phyloP scores from a whole-genome alignment of 37 sponge, comb jelly and placozoan species.

The Tethya wilhelma region DNA sequence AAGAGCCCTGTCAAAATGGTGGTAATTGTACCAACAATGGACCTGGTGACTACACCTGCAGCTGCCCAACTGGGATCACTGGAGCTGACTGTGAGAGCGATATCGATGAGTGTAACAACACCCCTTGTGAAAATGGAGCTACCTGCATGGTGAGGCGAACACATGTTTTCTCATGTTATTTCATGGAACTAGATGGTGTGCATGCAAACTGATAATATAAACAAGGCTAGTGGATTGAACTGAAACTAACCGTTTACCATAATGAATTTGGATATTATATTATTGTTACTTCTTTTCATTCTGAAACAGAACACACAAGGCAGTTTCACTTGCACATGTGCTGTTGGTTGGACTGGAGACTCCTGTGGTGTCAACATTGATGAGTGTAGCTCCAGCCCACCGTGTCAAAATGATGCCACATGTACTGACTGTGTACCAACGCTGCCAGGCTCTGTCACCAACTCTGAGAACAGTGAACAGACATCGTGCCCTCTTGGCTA shows the following conservation, averaged over 20 bases:
- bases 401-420: conserved; percentile 43
- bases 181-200: too few species aligned
- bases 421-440: conserved; percentile 22
- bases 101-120: conserved; percentile 20
- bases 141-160: conserved; percentile 34
- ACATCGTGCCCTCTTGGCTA: conserved; percentile 17
- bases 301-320: not conserved
- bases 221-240: too few species aligned
- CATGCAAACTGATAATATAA: too few species aligned
- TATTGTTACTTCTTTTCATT: too few species aligned
- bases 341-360: conserved; percentile 31
- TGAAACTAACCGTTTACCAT: too few species aligned
- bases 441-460: not conserved
- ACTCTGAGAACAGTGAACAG: not conserved
- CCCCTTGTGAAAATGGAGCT: conserved; percentile 51
- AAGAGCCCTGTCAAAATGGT: conserved; percentile 53
- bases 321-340: conserved; percentile 39
- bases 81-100: conserved; percentile 56
- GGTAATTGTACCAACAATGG: conserved; percentile 39
- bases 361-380: conserved; percentile 26
- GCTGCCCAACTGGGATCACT: conserved; percentile 48
- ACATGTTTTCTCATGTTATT: too few species aligned
- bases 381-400: conserved; percentile 9
- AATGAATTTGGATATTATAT: too few species aligned
- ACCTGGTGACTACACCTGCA: conserved; percentile 28